phyloP scores from a whole-genome alignment of 1,140 invertebrate genomes.

The Dolichoris vasculosae region DNA sequence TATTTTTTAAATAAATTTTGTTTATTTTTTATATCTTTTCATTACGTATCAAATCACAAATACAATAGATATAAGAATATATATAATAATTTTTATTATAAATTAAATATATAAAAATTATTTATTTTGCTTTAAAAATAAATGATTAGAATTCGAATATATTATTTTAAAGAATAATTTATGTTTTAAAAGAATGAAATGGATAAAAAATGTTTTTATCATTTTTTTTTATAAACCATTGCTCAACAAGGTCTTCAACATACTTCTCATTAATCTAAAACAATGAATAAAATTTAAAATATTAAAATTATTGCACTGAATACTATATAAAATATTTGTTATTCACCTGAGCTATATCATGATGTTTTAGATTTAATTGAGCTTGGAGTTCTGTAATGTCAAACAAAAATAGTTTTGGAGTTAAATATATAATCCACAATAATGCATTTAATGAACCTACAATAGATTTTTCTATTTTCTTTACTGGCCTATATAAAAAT shows the following conservation, averaged over 20 bases:
- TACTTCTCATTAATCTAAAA: slow-evolving; percentile 57
- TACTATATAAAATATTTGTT: slow-evolving; percentile 9
- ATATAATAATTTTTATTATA: too few relatives aligned
- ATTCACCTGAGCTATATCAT: slow-evolving; percentile 51
- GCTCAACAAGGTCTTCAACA: slow-evolving; percentile 56
- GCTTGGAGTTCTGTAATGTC: slow-evolving; percentile 56
- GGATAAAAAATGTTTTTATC: slow-evolving; percentile 60
- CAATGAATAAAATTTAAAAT: background rate
- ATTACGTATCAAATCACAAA: too few relatives aligned
- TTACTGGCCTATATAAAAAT: slow-evolving; percentile 30
- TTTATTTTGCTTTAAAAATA: too few relatives aligned
- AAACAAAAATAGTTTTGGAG: slow-evolving; percentile 59
- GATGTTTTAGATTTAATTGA: slow-evolving; percentile 53
- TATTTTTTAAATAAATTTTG: too few relatives aligned
- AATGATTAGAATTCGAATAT: background rate
- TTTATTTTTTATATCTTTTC: too few relatives aligned
- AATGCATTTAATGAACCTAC: slow-evolving; percentile 58
- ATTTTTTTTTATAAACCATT: slow-evolving; percentile 58
- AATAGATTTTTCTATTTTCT: slow-evolving; percentile 33
- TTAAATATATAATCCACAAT: slow-evolving; percentile 60
- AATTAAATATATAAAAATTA: too few relatives aligned
- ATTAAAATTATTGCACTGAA: background rate
- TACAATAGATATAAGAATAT: too few relatives aligned
- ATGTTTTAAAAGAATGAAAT: slow-evolving; percentile 49
- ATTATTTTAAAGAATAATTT: background rate